Base-by-base conservation (phyloP, 2,797 vertebrate genomes). In the Myotis findleyi region DNA sequence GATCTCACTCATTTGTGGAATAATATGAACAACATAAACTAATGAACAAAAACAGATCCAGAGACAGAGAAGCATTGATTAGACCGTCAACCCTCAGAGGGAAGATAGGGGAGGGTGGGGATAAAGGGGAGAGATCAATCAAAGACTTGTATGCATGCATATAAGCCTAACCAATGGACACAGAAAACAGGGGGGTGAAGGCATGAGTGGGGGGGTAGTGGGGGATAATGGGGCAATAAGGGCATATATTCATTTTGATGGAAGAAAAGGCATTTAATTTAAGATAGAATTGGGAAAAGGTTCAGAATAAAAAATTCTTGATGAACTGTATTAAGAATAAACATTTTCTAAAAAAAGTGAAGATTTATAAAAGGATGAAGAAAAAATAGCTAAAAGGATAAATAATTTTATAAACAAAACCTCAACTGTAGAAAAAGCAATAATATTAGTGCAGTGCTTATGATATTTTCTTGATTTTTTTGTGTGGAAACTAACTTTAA, bases 401-500 rank as follows among this genome's bases (percentile, higher is more conserved):
- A 84, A 91, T 57, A 4, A 57, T n/a, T 81, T 76, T 88, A 94
- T 33, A 44, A 87, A 72, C 1, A 62, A 83, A 91, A 80, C 2
- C 5, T 80, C 30, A 30, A 82, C 18, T 49, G 5, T 12, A 57
- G 17, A n/a, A 51, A 64, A 77, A 91, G 18, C 16, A 85, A 47
- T 84, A 53, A 25, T 12, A 41, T 77, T 57, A 77, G 21, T 69
- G 11, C 30, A 85, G 1, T 72, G 25, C 75, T 4, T 71, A 8
- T 85, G 12, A 57, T 76, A 79, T 51, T 69, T 90, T 83, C 87
- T 53, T 68, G 11, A 53, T 87, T 89, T 92, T 92, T 9, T 72
- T 64, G 5, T 75, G 23, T 69, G 25, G 3, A 89, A 83, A 59
- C 5, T 36, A 83, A 62, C 8, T 75, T 41, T 47, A 59, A 44